These are phyloP conservation scores for Barypeithes pellucidus DNA, from an alignment of 2,888 invertebrate species.

Conservation along the genomic window DNA sequence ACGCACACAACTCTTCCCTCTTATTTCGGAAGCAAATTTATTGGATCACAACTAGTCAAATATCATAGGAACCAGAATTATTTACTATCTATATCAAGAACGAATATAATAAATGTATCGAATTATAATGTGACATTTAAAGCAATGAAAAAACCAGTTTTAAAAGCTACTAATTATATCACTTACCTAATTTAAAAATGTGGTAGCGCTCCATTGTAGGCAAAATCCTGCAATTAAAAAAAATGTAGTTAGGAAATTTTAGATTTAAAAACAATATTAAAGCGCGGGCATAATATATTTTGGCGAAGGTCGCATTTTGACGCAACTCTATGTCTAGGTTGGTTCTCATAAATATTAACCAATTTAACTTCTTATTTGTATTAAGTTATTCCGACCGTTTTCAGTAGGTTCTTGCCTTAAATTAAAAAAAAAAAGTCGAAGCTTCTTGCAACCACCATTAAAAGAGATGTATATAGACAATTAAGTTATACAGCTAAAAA, in stretches of 20 bases:
- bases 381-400: too few species aligned
- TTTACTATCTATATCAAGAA: constrained; percentile 1
- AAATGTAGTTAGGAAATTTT: constrained; percentile 39
- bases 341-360: constrained; percentile 31
- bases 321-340: constrained; percentile 39
- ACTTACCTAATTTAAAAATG: constrained; percentile 65
- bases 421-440: too few species aligned
- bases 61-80: background rate
- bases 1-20: too few species aligned
- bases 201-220: constrained; percentile 62
- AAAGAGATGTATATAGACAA: too few species aligned
- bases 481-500: too few species aligned
- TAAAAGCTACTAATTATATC: constrained; percentile 7
- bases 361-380: constrained; percentile 19
- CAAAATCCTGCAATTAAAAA: constrained; percentile 59
- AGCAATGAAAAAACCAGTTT: background rate
- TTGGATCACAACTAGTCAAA: too few species aligned
- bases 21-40: too few species aligned
- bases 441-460: too few species aligned
- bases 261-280: constrained; percentile 41
- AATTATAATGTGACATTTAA: constrained; percentile 19
- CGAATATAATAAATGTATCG: background rate
- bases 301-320: constrained; percentile 27
- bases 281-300: constrained; percentile 17
- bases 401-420: too few species aligned